Conservation (phyloP, 2,888 invertebrate species). For the Torymus tubicola region DNA sequence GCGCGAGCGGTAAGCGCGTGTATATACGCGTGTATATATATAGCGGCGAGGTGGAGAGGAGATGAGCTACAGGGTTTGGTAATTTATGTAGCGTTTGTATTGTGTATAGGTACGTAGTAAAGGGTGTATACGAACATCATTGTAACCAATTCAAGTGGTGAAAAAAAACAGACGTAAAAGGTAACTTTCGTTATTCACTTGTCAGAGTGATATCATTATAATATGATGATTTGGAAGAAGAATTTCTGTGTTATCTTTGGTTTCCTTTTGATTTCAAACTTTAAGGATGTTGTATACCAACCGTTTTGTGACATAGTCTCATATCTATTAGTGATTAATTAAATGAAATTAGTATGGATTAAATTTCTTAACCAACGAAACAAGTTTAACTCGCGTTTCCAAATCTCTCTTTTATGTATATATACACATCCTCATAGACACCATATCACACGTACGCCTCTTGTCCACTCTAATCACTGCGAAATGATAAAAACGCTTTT, state of each 20-base stretch:
- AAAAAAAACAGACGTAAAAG: background rate
- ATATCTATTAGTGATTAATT: too few species aligned
- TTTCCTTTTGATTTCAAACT: background rate
- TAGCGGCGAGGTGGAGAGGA: background rate
- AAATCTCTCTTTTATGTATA: background rate
- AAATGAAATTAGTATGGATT: background rate
- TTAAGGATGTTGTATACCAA: background rate
- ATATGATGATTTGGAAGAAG: background rate
- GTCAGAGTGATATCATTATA: background rate
- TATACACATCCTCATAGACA: too few species aligned
- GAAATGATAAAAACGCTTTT: background rate
- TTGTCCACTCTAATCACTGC: too few species aligned
- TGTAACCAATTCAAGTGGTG: background rate
- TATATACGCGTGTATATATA: background rate
- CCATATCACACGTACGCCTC: too few species aligned
- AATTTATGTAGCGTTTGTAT: conserved; percentile 39
- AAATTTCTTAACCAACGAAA: background rate
- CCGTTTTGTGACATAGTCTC: too few species aligned
- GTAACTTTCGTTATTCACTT: background rate
- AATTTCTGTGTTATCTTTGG: too few species aligned
- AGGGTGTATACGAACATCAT: too few species aligned
- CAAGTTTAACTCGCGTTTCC: background rate
- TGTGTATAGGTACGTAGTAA: too few species aligned
- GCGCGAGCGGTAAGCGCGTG: background rate
- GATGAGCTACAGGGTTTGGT: conserved; percentile 11